phyloP scores from a whole-genome alignment of 2,888 invertebrate genomes.

The Merodon equestris region DNA sequence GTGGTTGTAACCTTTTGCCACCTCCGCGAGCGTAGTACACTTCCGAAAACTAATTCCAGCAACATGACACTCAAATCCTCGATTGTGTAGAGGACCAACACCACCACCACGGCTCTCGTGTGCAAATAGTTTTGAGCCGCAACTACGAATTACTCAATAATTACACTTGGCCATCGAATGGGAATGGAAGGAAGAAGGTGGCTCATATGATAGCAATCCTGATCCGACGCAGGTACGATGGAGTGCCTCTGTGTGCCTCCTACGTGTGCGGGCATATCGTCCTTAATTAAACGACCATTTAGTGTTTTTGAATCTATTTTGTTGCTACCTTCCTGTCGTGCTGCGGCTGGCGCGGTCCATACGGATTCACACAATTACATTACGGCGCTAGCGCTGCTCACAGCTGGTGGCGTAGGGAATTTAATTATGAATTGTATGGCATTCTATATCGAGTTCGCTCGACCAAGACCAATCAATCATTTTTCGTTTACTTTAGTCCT shows the following conservation, averaged over 20 bases:
- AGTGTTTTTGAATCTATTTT: not conserved
- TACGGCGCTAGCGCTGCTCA: too few relatives aligned
- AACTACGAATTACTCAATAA: conserved; percentile 62
- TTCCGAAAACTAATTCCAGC: conserved; percentile 49
- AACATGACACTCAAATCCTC: conserved; percentile 18
- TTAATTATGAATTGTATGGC: not conserved
- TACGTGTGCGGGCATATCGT: conserved; percentile 25
- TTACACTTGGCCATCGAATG: too few relatives aligned
- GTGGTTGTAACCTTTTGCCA: conserved; percentile 56
- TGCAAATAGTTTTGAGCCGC: conserved; percentile 38
- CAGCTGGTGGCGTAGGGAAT: too few relatives aligned
- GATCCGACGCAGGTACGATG: conserved; percentile 52
- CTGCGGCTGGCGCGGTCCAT: not conserved
- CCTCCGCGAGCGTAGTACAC: conserved; percentile 27
- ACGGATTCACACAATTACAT: too few relatives aligned
- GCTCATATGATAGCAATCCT: too few relatives aligned
- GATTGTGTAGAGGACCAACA: not conserved
- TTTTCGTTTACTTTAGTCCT: conserved; percentile 36
- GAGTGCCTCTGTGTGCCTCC: conserved; percentile 41
- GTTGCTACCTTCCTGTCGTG: not conserved
- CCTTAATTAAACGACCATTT: conserved; percentile 54
- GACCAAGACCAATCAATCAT: conserved; percentile 57
- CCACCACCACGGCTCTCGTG: too few relatives aligned
- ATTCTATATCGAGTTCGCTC: conserved; percentile 16
- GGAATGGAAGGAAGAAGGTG: too few relatives aligned